phyloP scores from a whole-genome alignment of 2,888 invertebrate genomes.

The Netelia virgata region DNA sequence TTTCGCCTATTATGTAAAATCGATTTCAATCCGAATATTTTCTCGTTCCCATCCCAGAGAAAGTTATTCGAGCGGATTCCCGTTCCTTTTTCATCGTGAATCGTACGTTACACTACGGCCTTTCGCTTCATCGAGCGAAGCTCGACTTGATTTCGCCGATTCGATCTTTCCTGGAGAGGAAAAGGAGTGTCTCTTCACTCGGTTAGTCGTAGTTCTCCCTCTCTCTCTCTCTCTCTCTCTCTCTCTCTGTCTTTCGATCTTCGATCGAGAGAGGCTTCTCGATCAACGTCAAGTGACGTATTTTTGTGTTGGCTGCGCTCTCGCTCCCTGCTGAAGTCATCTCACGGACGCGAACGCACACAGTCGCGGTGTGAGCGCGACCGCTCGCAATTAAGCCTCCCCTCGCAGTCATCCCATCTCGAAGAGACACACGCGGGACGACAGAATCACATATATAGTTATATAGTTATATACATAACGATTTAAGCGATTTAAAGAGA shows the following conservation, averaged over 20 bases:
- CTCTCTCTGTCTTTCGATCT: constrained; percentile 47
- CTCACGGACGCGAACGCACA: not conserved
- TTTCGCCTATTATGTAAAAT: no score
- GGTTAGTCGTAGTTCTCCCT: constrained; percentile 21
- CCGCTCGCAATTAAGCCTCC: constrained; percentile 67
- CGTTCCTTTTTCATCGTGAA: no score
- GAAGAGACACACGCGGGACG: constrained; percentile 13
- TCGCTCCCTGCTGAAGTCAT: constrained; percentile 8
- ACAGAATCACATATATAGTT: not conserved
- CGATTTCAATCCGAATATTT: no score
- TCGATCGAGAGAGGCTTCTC: constrained; percentile 61
- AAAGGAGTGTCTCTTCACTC: constrained; percentile 26
- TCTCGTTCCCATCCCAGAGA: no score
- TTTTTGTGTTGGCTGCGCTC: constrained; percentile 7
- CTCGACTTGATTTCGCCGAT: constrained; percentile 24
- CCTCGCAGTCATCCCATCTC: constrained; percentile 35
- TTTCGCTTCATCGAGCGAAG: constrained; percentile 1
- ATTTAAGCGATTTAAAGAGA: not conserved
- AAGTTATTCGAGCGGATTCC: no score
- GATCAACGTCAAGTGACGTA: constrained; percentile 62
- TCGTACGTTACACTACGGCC: constrained; percentile 20
- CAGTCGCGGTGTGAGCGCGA: constrained; percentile 42
- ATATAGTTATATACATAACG: not conserved
- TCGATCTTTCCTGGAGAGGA: constrained; percentile 12
- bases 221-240: not conserved